Evolutionary conservation across 2,113 vertebrate genomes (phyloP).

Genomic region (Amphiprion percula): DNA sequence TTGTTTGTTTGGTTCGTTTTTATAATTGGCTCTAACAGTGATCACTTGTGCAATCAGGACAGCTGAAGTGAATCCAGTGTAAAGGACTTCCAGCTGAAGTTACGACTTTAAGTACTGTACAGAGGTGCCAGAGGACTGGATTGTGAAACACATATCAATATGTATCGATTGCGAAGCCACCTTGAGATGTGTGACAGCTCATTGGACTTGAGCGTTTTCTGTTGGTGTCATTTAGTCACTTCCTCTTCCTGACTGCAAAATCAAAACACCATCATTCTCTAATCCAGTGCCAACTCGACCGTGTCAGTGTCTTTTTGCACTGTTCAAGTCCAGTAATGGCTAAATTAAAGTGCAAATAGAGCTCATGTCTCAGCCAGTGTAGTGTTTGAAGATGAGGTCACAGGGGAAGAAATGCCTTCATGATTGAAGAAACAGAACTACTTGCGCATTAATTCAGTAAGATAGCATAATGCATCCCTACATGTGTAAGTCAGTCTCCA

Average conservation of each 20-base stretch:
- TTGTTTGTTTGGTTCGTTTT: neutral
- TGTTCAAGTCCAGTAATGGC: constrained; percentile 4
- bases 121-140: constrained; percentile 35
- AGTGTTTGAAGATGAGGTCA: constrained; percentile 51
- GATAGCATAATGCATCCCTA: constrained; percentile 40
- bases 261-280: constrained; percentile 33
- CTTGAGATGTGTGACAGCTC: constrained; percentile 46
- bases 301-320: constrained; percentile 16
- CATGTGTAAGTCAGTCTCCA: constrained; percentile 24
- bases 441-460: constrained; percentile 40
- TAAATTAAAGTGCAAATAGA: constrained; percentile 44
- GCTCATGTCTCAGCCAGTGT: constrained; percentile 15
- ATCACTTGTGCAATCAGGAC: constrained; percentile 7
- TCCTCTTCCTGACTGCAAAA: constrained; percentile 21
- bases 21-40: neutral
- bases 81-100: constrained; percentile 12
- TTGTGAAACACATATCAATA: constrained; percentile 46
- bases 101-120: neutral
- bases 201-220: constrained; percentile 30
- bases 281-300: constrained; percentile 26
- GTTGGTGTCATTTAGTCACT: constrained; percentile 25
- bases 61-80: constrained; percentile 1
- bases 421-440: constrained; percentile 32
- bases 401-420: constrained; percentile 32
- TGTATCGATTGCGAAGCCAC: constrained; percentile 56